These are phyloP conservation scores for Aphelenchoides avenae DNA, from an alignment of 1,140 invertebrate genomes.

Conservation along the genomic window DNA sequence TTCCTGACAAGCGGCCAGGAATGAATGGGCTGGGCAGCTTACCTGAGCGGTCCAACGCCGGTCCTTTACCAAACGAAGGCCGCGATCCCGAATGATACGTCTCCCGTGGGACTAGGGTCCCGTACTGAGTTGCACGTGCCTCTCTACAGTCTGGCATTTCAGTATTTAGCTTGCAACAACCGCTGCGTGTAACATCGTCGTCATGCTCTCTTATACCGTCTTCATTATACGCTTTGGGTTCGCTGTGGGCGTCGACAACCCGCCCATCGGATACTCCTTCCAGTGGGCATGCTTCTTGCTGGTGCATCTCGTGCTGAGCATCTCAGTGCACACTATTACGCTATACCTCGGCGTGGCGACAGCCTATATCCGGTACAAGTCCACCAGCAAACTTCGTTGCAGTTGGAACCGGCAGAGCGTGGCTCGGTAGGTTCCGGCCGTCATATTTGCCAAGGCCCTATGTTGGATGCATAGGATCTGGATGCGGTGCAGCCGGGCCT, in stretches of 20 bases:
- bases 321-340: slow-evolving; percentile 50
- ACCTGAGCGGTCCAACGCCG: background rate
- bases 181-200: slow-evolving; percentile 46
- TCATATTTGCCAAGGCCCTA: background rate
- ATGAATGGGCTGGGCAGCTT: no score
- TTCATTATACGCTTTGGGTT: slow-evolving; percentile 47
- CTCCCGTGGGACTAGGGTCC: no score
- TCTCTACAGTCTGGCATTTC: no score
- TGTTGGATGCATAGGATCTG: no score
- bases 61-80: background rate
- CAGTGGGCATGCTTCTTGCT: slow-evolving; percentile 41
- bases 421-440: slow-evolving; percentile 37
- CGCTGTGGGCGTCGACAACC: slow-evolving; percentile 35
- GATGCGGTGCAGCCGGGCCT: no score
- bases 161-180: slow-evolving; percentile 36
- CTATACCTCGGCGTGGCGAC: slow-evolving; percentile 44
- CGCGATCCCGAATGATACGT: no score
- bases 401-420: slow-evolving; percentile 47
- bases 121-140: no score
- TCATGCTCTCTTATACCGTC: slow-evolving; percentile 45
- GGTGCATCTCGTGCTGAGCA: slow-evolving; percentile 39
- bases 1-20: no score
- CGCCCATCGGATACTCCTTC: slow-evolving; percentile 41
- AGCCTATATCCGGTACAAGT: slow-evolving; percentile 50
- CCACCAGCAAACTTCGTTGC: slow-evolving; percentile 37